Evolutionary conservation across 2,797 vertebrate genomes (phyloP).

Genomic region (Limnodromus scolopaceus): DNA sequence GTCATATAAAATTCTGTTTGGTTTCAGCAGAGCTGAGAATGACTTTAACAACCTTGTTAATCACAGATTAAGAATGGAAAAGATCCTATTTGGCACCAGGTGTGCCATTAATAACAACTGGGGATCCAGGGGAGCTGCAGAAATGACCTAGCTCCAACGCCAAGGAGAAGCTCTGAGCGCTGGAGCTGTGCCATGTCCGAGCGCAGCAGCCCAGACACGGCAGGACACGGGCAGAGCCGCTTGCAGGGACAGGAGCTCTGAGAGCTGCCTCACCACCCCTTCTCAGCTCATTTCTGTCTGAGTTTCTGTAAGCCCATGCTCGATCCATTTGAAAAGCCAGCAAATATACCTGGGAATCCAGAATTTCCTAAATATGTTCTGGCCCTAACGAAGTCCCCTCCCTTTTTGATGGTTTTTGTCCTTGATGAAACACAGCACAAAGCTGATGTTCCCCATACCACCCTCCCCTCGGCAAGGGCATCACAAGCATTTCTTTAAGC

Average conservation of each 20-base stretch:
- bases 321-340: background rate
- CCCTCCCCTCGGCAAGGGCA: background rate
- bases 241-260: background rate
- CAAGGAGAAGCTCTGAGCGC: background rate
- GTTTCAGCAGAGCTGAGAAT: constrained; percentile 37
- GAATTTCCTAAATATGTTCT: background rate
- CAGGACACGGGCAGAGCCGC: background rate
- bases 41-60: constrained; percentile 68
- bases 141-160: background rate
- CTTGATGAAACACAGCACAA: background rate
- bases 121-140: constrained; percentile 26
- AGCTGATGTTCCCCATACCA: background rate
- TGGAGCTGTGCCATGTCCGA: background rate
- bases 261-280: background rate
- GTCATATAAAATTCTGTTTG: constrained; percentile 47
- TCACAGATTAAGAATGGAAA: constrained; percentile 58
- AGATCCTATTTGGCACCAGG: constrained; percentile 52
- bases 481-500: background rate
- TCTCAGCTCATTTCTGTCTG: background rate
- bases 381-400: background rate
- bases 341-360: background rate
- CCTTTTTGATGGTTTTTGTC: background rate
- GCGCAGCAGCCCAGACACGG: background rate
- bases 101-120: constrained; percentile 8
- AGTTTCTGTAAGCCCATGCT: background rate